phyloP scores from a whole-genome alignment of 2,888 invertebrate species.

The Eilema depressum region DNA sequence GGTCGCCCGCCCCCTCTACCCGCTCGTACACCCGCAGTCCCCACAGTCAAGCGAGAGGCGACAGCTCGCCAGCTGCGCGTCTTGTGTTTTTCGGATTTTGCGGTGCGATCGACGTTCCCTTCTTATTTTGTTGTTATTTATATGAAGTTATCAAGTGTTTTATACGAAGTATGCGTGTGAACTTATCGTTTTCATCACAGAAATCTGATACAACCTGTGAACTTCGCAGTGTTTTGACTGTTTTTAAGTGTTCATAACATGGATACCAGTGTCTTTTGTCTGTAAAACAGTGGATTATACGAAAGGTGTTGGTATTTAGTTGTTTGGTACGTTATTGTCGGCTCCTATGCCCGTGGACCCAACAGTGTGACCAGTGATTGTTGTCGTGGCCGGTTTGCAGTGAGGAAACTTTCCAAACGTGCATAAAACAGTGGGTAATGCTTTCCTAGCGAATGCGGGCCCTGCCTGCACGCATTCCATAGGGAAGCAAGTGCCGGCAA shows the following conservation, averaged over 20 bases:
- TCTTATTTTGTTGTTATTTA: conserved; percentile 70
- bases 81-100: conserved; percentile 85
- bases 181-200: conserved; percentile 56
- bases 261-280: conserved; percentile 84
- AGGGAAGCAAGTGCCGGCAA: conserved; percentile 84
- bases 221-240: conserved; percentile 69
- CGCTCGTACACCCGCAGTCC: conserved; percentile 62
- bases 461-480: conserved; percentile 84
- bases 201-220: conserved; percentile 51
- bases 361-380: conserved; percentile 85
- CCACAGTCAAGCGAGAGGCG: conserved; percentile 81
- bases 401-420: conserved; percentile 85
- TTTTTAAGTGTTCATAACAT: conserved; percentile 69
- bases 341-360: conserved; percentile 70
- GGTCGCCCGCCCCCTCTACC: conserved; percentile 66
- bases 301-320: conserved; percentile 75
- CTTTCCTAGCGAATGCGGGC: conserved; percentile 84
- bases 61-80: conserved; percentile 81
- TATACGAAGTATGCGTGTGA: conserved; percentile 68
- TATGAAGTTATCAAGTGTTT: conserved; percentile 69
- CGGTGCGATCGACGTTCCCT: conserved; percentile 81
- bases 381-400: conserved; percentile 86
- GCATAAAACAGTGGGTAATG: conserved; percentile 85
- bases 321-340: conserved; percentile 74
- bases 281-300: conserved; percentile 79